These are phyloP conservation scores for Formica aserva DNA, from an alignment of 2,888 invertebrate species.

Conservation along the genomic window DNA sequence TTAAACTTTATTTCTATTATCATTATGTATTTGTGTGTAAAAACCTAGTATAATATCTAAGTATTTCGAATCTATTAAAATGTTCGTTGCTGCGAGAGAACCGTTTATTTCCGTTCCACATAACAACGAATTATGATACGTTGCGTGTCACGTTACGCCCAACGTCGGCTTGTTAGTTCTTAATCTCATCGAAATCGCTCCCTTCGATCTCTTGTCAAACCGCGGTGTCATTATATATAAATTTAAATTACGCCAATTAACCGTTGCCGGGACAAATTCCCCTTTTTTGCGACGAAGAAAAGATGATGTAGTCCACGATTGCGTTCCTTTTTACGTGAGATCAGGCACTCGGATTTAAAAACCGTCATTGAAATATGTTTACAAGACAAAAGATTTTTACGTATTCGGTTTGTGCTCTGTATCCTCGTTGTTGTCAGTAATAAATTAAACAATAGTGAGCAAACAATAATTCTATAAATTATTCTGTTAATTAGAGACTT, in stretches of 20 bases:
- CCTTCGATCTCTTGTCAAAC: constrained; percentile 46
- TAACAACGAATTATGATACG: constrained; percentile 42
- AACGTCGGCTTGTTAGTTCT: constrained; percentile 43
- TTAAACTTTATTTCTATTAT: not conserved
- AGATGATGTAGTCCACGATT: not conserved
- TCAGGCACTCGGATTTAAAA: constrained; percentile 4
- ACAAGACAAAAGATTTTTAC: not conserved
- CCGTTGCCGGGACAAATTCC: constrained; percentile 22
- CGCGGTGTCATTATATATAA: constrained; percentile 24
- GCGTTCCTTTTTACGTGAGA: constrained; percentile 1
- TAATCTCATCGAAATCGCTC: constrained; percentile 25
- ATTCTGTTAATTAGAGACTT: not conserved
- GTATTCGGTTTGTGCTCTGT: not conserved
- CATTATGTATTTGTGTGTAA: not conserved
- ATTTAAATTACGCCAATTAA: constrained; percentile 37
- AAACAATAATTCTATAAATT: not conserved
- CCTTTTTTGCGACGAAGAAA: constrained; percentile 32
- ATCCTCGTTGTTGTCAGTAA: not conserved
- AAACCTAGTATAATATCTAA: not conserved
- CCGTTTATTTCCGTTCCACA: constrained; percentile 51
- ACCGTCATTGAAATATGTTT: not conserved
- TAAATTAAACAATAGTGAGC: not conserved
- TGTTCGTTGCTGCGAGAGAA: constrained; percentile 8
- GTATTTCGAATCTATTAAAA: constrained; percentile 17
- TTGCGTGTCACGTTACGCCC: constrained; percentile 49